phyloP scores from a whole-genome alignment of 2,888 invertebrate species.

The Epinotia demarniana region DNA sequence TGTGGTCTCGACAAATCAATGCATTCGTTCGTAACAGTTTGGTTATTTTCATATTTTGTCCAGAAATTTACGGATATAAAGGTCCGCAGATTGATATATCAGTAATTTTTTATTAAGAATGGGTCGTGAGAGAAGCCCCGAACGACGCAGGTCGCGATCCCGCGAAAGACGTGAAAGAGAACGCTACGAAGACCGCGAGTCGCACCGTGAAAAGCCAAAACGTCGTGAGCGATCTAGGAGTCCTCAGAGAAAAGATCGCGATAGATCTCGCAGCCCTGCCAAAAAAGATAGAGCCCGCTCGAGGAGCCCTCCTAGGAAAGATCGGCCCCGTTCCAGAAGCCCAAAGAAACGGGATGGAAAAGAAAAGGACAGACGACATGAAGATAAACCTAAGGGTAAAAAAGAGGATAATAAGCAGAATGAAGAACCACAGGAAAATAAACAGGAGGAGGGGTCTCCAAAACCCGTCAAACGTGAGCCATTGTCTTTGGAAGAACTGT shows the following conservation, averaged over 20 bases:
- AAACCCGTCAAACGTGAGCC: constrained; percentile 88
- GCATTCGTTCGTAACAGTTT: background rate
- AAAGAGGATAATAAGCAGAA: constrained; percentile 67
- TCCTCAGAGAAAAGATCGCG: constrained; percentile 60
- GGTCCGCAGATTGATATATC: background rate
- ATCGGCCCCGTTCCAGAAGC: constrained; percentile 53
- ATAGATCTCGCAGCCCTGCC: constrained; percentile 67
- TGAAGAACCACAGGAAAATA: constrained; percentile 69
- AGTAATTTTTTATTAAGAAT: background rate
- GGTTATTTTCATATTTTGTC: background rate
- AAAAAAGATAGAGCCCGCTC: constrained; percentile 67
- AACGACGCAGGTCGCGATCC: constrained; percentile 76
- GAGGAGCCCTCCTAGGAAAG: constrained; percentile 60
- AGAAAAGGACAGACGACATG: constrained; percentile 68
- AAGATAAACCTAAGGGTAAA: constrained; percentile 73
- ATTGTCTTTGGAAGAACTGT: constrained; percentile 96
- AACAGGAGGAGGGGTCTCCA: constrained; percentile 74
- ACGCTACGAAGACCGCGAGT: constrained; percentile 75
- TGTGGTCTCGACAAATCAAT: background rate
- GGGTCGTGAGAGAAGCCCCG: constrained; percentile 75
- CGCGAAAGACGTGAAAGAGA: constrained; percentile 77
- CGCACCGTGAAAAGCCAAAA: constrained; percentile 72
- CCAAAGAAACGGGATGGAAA: constrained; percentile 71
- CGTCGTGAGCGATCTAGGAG: constrained; percentile 61
- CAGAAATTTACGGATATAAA: background rate